Conservation (phyloP, 2,797 vertebrate genomes). For the Thunnus albacares region DNA sequence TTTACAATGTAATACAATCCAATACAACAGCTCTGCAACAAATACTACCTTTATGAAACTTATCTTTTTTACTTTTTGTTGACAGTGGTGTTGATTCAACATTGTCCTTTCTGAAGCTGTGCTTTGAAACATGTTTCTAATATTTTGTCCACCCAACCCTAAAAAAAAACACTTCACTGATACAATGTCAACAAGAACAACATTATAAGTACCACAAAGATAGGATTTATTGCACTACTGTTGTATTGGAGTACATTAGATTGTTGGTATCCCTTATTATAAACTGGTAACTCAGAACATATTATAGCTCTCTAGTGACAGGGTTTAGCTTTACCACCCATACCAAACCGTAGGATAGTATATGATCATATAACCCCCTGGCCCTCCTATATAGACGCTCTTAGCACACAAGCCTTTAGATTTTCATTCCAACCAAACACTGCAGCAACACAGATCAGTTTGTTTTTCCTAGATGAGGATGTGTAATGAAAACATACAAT, state of each 20-base stretch:
- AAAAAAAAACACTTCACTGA: background rate
- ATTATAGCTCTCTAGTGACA: background rate
- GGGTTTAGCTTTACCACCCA: background rate
- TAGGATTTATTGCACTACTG: background rate
- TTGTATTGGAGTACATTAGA: background rate
- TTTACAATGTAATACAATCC: background rate
- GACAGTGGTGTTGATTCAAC: background rate
- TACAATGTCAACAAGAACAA: background rate
- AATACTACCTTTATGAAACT: background rate
- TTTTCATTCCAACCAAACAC: too few species aligned
- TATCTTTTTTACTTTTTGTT: background rate
- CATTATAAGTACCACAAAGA: background rate
- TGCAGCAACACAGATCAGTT: too few species aligned
- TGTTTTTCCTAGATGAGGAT: too few species aligned
- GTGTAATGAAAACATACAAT: too few species aligned
- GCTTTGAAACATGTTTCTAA: background rate
- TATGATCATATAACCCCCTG: background rate
- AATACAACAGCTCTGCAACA: background rate
- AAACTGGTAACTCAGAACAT: background rate
- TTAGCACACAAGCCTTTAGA: background rate
- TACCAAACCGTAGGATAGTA: background rate
- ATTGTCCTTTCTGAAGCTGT: background rate
- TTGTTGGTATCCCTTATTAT: background rate
- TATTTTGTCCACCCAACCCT: background rate
- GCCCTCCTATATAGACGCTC: background rate